Evolutionary conservation across 2,797 vertebrate species (phyloP).

Genomic region (Eleutherodactylus coqui): DNA sequence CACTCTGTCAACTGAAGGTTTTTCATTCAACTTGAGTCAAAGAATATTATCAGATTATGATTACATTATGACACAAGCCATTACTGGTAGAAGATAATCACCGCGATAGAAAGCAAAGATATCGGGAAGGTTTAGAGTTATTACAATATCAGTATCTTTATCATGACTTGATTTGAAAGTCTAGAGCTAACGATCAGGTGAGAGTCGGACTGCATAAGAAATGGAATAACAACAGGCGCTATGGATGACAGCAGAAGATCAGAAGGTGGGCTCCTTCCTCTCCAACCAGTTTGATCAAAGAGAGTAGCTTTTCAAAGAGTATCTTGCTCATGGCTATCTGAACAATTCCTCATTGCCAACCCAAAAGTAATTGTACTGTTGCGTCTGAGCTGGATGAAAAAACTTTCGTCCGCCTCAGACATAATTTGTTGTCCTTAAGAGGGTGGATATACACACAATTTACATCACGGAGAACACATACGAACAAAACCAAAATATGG

Average conservation of each 20-base stretch:
- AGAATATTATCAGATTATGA: background rate
- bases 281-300: no score
- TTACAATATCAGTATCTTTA: background rate
- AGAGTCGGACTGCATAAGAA: background rate
- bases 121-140: background rate
- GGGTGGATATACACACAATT: no score
- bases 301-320: no score
- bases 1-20: background rate
- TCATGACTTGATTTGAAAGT: background rate
- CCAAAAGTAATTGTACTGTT: no score
- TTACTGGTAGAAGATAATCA: background rate
- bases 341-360: no score
- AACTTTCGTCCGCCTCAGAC: no score
- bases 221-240: background rate
- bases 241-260: background rate
- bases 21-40: background rate
- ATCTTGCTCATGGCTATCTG: no score
- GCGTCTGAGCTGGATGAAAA: no score
- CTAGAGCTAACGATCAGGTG: background rate
- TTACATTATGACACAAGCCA: background rate
- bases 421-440: no score
- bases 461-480: no score
- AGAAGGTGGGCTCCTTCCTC: background rate
- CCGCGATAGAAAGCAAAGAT: background rate
- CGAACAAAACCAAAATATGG: no score